A percentile compares a stretch with the other conserved stretches of the same genome.
These are phyloP conservation scores for Acleris literana DNA, from an alignment of 2,888 invertebrate species.

Conservation along the genomic window DNA sequence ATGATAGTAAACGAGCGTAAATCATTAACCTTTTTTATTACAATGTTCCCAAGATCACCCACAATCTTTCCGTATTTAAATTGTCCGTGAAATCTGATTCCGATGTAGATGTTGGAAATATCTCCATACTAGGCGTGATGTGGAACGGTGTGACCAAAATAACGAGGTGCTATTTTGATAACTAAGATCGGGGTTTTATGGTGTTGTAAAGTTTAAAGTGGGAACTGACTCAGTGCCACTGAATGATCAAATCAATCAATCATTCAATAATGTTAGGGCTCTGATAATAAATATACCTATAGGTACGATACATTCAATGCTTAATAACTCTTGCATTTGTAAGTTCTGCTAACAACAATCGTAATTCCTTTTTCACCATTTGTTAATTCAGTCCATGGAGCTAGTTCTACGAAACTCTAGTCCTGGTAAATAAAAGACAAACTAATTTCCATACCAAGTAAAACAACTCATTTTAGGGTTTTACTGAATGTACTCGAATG, in stretches of 20 bases:
- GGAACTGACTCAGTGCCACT: not conserved
- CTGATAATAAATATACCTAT: not conserved
- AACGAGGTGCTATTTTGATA: constrained; percentile 27
- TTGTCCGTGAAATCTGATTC: constrained; percentile 17
- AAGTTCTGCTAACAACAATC: no score
- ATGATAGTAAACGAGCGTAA: no score
- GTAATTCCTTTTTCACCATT: no score
- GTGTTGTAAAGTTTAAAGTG: not conserved
- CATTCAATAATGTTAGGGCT: no score
- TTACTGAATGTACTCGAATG: constrained; percentile 3
- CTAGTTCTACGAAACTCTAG: no score
- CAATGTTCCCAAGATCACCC: no score
- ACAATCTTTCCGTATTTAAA: not conserved
- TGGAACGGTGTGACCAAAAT: constrained; percentile 26
- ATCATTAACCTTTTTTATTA: no score
- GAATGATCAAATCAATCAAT: not conserved
- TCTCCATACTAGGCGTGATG: constrained; percentile 24
- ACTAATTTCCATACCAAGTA: not conserved
- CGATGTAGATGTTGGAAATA: constrained; percentile 12
- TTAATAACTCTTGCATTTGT: no score
- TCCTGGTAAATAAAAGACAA: not conserved
- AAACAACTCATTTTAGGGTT: constrained; percentile 1
- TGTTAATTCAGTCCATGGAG: no score
- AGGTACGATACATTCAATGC: no score
- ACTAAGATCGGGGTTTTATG: constrained; percentile 10